These are phyloP conservation scores for Macrostomum cliftonense DNA, from an alignment of 2,888 invertebrate genomes.

Conservation along the genomic window DNA sequence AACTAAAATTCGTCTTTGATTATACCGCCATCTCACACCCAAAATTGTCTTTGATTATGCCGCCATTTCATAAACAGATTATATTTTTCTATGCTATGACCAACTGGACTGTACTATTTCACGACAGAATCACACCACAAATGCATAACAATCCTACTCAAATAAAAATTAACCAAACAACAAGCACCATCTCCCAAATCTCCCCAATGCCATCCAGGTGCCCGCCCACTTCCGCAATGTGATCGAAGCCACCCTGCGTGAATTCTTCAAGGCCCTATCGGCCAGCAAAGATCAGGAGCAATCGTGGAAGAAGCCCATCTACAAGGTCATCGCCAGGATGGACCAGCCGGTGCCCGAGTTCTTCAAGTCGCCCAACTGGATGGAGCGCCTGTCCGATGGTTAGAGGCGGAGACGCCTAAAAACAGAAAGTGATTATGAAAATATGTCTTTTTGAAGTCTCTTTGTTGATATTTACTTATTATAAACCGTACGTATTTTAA, in stretches of 20 bases:
- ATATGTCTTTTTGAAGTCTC: too few species aligned
- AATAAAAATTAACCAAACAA: not conserved
- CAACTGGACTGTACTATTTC: too few species aligned
- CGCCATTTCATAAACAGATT: too few species aligned
- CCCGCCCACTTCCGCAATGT: constrained; percentile 89
- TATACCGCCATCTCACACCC: too few species aligned
- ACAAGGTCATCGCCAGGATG: constrained; percentile 94
- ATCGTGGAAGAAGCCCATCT: constrained; percentile 99
- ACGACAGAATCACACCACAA: too few species aligned
- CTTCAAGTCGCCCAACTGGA: constrained; percentile 97
- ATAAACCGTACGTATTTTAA: too few species aligned
- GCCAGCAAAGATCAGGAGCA: constrained; percentile 84
- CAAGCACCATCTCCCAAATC: not conserved
- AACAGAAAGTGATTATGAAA: too few species aligned
- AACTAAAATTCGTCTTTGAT: too few species aligned
- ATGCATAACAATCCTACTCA: not conserved
- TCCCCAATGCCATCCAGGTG: constrained; percentile 51
- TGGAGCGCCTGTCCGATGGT: constrained; percentile 64
- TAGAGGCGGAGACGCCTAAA: constrained; percentile 10
- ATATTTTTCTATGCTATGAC: too few species aligned
- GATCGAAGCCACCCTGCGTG: constrained; percentile 85
- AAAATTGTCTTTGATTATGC: too few species aligned
- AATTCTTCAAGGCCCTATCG: constrained; percentile 95
- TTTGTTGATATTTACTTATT: too few species aligned
- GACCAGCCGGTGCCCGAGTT: constrained; percentile 97